Evolutionary conservation across 2,113 vertebrate species (phyloP).

Genomic region (Falcunculus frontatus): DNA sequence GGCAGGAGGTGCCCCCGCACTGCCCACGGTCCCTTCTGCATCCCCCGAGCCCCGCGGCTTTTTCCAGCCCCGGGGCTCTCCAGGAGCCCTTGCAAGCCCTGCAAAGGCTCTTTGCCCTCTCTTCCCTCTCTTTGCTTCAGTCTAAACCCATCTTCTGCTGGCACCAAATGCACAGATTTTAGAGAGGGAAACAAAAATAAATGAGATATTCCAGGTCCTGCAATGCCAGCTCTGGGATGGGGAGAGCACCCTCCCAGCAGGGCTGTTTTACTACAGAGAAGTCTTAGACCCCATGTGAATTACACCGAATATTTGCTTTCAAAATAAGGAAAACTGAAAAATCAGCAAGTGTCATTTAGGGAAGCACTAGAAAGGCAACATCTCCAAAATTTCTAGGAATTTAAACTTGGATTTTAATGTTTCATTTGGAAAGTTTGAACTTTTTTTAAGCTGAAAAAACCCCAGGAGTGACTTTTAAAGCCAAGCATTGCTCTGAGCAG

Average conservation of each 20-base stretch:
- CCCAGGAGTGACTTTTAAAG: background rate
- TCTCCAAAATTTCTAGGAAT: no score
- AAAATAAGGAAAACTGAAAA: background rate
- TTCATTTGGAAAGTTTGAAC: background rate
- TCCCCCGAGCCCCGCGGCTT: background rate
- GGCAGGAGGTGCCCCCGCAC: background rate
- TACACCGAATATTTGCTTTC: background rate
- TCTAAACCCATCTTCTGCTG: background rate
- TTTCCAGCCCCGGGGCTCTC: background rate
- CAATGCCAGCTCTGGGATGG: background rate
- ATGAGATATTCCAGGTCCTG: background rate
- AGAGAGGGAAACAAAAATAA: rapidly evolving
- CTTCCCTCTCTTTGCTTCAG: background rate
- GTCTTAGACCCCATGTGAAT: rapidly evolving
- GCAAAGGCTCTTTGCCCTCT: background rate
- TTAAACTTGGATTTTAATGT: rapidly evolving
- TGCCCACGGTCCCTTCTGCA: background rate
- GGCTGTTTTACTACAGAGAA: background rate
- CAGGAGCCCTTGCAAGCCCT: background rate
- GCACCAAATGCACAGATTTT: background rate
- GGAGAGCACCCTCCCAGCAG: background rate
- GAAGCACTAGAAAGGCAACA: rapidly evolving
- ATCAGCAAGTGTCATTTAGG: background rate
- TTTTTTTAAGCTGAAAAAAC: background rate
- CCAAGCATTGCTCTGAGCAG: background rate